Evolutionary conservation across 1,140 invertebrate genomes (phyloP), one percentile per base, ranked within the genome.

Genomic region (Drosophila teissieri): DNA sequence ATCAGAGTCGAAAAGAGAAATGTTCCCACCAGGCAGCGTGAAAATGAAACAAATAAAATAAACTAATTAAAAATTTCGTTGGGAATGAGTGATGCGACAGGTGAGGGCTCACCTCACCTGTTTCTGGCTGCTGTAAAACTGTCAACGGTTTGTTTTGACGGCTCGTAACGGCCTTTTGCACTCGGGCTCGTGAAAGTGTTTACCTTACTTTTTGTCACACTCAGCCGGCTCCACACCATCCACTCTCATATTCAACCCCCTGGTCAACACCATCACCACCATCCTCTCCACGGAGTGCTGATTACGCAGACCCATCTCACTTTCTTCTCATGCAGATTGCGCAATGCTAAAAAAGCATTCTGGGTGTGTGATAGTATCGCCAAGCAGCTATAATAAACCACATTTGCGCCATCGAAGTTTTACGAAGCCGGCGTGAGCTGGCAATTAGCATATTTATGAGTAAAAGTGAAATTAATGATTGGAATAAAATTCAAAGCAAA

Each of bases 381-480:
- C 10, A 5, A 1, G n/a, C 8, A 6, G 4, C 45, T 15, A 24
- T 17, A 19, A 15, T 48, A 12, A 67, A 31, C 27, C 15, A 11
- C 14, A 67, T n/a, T 34, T 24, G 45, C 44, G 45, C 11, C 61
- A 45, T 14, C 22, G 15, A 27, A 11, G 11, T 17, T 37, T 34
- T 45, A 24, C 49, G 42, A 22, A 56, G 27, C 45, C 60, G 68
- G 73, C 76, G 48, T 89, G 83, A 80, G 73, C 68, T 54, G 70
- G 42, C 78, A 69, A 89, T 88, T 88, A 88, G 80, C 83, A 88
- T 88, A 88, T 88, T 88, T 80, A 88, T 88, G 83, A 84, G 83
- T 89, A 88, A 88, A 88, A 88, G 83, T 88, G 83, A 89, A 88
- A 88, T 89, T 88, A 89, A 89, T 72, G 73, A 82, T 63, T 57